Evolutionary conservation across 2,888 invertebrate genomes (phyloP).

Genomic region (Myopa tessellatipennis): DNA sequence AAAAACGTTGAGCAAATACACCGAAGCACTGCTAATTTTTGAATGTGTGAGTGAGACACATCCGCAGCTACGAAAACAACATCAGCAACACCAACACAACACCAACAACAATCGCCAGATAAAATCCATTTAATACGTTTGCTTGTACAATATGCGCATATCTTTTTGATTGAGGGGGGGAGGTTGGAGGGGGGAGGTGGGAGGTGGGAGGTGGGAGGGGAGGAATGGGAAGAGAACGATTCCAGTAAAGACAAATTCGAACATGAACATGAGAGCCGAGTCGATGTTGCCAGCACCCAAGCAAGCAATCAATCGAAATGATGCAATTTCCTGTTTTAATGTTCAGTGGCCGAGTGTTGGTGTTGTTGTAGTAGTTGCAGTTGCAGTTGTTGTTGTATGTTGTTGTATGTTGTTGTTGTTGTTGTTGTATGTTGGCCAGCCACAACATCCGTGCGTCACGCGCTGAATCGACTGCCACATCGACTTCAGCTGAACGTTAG

Average conservation of each 20-base stretch:
- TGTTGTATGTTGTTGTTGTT: background rate
- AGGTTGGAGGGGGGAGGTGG: background rate
- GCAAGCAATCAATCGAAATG: conserved; percentile 55
- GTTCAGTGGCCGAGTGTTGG: conserved; percentile 19
- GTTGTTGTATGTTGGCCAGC: background rate
- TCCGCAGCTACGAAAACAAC: conserved; percentile 2
- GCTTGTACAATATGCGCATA: background rate
- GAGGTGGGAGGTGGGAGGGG: background rate
- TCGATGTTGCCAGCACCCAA: background rate
- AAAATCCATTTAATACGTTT: background rate
- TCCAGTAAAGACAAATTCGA: background rate
- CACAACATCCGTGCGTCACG: background rate
- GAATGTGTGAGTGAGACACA: conserved; percentile 5
- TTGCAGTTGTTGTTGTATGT: background rate
- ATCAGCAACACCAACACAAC: conserved; percentile 11
- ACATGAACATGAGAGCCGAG: background rate
- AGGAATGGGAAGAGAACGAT: background rate
- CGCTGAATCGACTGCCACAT: background rate
- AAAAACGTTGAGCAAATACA: background rate
- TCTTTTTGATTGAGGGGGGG: background rate
- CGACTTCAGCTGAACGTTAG: background rate
- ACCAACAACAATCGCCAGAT: conserved; percentile 15
- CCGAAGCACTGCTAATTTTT: conserved; percentile 30
- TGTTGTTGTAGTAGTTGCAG: background rate
- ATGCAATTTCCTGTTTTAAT: conserved; percentile 62